These are phyloP conservation scores for Prosapia bicincta DNA, from an alignment of 2,888 invertebrate species.

Conservation along the genomic window DNA sequence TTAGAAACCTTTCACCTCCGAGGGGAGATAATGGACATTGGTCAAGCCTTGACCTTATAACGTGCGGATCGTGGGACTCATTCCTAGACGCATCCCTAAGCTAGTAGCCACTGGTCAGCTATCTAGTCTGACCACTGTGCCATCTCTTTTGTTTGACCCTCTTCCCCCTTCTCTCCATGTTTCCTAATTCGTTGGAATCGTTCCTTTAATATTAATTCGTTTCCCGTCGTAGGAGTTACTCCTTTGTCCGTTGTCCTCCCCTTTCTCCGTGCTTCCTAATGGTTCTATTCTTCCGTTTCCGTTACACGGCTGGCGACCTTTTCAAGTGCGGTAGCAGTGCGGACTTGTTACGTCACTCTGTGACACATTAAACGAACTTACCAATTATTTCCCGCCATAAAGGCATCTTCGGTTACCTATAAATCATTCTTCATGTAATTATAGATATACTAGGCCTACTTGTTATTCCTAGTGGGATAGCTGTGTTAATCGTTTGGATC, in stretches of 20 bases:
- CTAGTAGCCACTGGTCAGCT: background rate
- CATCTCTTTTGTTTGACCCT: background rate
- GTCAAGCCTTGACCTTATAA: background rate
- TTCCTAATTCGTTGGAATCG: constrained; percentile 26
- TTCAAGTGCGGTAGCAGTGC: too few relatives aligned
- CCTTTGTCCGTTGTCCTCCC: too few relatives aligned
- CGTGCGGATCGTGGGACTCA: background rate
- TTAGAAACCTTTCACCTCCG: background rate
- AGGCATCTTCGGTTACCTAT: too few relatives aligned
- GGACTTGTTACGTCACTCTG: too few relatives aligned
- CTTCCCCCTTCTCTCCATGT: background rate
- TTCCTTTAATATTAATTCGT: background rate
- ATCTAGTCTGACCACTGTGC: background rate
- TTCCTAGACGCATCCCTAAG: background rate
- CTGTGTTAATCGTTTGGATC: too few relatives aligned
- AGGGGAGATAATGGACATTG: background rate
- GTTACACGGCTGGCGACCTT: background rate
- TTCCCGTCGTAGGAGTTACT: background rate
- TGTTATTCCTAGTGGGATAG: too few relatives aligned
- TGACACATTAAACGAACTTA: too few relatives aligned
- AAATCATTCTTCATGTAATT: too few relatives aligned
- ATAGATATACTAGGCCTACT: too few relatives aligned
- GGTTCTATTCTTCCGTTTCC: background rate
- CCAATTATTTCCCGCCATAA: too few relatives aligned
- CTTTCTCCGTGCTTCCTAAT: background rate